Percentiles rank a stretch among this genome's conserved stretches.
These are phyloP conservation scores for Malurus alboscapulatus DNA, from an alignment of 2,113 vertebrate genomes.

Conservation along the genomic window DNA sequence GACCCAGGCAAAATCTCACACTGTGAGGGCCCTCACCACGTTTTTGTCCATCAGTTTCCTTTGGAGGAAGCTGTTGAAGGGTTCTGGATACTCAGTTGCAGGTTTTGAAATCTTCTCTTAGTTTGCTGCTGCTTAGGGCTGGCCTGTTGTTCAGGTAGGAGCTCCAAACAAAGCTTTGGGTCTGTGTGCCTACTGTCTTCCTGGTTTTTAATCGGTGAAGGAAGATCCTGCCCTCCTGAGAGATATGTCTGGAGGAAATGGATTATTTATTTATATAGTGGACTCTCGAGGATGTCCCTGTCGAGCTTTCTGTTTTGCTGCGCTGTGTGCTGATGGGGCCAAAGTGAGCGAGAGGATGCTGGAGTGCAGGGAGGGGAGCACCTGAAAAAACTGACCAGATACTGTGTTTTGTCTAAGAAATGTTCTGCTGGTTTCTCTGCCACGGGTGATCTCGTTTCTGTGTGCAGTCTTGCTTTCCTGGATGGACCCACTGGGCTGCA, in stretches of 20 bases:
- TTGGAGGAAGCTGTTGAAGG: neutral
- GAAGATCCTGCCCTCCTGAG: neutral
- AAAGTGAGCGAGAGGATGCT: neutral
- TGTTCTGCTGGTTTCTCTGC: neutral
- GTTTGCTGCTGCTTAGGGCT: neutral
- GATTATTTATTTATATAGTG: constrained; percentile 15
- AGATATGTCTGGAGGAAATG: neutral
- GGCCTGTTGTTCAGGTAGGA: neutral
- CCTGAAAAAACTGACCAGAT: neutral
- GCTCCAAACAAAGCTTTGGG: neutral
- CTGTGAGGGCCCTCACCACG: accelerated
- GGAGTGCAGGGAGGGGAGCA: neutral
- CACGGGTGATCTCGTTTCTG: neutral
- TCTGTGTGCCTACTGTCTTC: neutral
- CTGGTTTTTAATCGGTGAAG: neutral
- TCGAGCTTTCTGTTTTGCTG: accelerated
- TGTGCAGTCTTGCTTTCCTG: neutral
- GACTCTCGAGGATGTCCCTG: neutral
- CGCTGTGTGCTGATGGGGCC: accelerated
- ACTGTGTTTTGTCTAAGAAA: neutral
- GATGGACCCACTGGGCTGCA: neutral
- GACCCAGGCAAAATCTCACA: neutral
- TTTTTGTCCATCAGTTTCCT: accelerated
- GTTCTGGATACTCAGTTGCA: neutral
- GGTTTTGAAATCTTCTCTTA: neutral